Conservation (phyloP, 2,888 invertebrate species). For the Amitus sp. region DNA sequence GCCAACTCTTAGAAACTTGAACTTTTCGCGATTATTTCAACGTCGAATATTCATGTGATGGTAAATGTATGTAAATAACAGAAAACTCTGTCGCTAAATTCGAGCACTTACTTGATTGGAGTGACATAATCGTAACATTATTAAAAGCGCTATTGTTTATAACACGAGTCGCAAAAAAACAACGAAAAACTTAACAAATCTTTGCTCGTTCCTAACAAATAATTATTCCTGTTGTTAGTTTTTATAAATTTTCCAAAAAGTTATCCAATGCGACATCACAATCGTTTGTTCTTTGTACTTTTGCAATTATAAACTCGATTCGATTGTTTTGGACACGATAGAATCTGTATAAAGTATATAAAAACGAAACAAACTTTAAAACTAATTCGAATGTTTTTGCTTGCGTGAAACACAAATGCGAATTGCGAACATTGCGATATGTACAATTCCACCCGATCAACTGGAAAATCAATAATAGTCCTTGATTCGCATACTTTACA, state of each 20-base stretch:
- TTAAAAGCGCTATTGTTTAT: not conserved
- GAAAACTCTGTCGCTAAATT: not conserved
- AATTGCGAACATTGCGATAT: slow-evolving; percentile 14
- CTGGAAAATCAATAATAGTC: not conserved
- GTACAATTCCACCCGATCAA: slow-evolving; percentile 13
- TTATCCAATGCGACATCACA: no score
- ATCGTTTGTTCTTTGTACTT: not conserved
- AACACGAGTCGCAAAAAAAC: not conserved
- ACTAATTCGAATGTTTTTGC: not conserved
- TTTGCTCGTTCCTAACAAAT: not conserved
- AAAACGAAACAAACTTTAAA: no score
- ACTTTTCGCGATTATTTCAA: no score
- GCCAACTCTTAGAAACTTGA: slow-evolving; percentile 15
- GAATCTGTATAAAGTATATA: no score
- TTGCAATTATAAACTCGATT: not conserved
- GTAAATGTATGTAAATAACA: no score
- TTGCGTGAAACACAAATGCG: not conserved
- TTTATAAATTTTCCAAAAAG: not conserved
- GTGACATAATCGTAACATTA: not conserved
- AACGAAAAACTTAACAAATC: not conserved
- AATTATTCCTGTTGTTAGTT: no score
- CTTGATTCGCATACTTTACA: slow-evolving; percentile 23
- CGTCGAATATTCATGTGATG: no score
- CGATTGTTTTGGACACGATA: no score
- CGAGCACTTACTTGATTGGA: not conserved